Evolutionary conservation across 2,888 invertebrate species (phyloP).

Genomic region (Ophion costatus): DNA sequence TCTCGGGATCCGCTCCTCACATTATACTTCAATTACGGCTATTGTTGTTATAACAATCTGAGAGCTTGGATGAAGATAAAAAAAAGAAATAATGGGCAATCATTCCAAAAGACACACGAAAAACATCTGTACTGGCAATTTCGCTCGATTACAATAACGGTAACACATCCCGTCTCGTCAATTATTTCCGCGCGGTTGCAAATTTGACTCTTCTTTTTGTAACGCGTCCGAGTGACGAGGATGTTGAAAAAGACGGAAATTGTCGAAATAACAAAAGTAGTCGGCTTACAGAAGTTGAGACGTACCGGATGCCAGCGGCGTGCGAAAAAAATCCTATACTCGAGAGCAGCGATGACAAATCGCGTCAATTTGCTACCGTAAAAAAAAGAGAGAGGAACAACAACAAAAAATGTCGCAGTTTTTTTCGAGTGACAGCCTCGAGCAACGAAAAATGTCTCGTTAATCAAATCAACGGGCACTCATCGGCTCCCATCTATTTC

Average conservation of each 20-base stretch:
- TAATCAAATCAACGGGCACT: constrained; percentile 34
- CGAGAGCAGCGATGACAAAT: constrained; percentile 16
- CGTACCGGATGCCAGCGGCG: background rate
- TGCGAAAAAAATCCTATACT: constrained; percentile 8
- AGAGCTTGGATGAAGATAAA: background rate
- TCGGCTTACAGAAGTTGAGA: constrained; percentile 1
- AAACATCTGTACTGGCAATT: background rate
- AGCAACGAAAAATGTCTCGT: constrained; percentile 9
- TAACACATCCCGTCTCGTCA: background rate
- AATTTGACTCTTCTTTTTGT: background rate
- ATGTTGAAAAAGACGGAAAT: background rate
- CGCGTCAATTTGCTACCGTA: background rate
- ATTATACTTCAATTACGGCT: background rate
- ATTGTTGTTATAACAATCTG: background rate
- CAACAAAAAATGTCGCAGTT: background rate
- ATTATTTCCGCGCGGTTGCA: background rate
- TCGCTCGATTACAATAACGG: background rate
- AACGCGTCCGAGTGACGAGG: background rate
- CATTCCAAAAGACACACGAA: background rate
- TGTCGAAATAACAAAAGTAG: constrained; percentile 14
- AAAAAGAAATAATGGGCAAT: background rate
- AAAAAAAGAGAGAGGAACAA: constrained; percentile 7
- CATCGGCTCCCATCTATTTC: background rate
- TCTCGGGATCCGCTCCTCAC: background rate
- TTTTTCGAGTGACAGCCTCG: background rate